Base-by-base conservation (phyloP, 1,140 invertebrate genomes). In the Scaptomyza montana region DNA sequence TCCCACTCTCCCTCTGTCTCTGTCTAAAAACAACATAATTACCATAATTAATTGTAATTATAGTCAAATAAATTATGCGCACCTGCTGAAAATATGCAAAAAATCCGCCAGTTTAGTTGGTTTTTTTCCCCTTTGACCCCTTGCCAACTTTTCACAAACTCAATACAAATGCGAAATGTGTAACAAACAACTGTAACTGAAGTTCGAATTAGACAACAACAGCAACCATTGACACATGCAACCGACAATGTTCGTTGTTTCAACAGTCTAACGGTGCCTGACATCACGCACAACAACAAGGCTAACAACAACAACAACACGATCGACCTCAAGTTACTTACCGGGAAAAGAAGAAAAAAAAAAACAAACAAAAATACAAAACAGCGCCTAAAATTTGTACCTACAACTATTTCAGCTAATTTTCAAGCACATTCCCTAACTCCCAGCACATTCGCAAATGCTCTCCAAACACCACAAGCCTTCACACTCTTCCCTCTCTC, bases 331-430 rank as follows among this genome's bases (percentile, higher is more conserved):
- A 56, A 73, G 63, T 54, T 55, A 65, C 33, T 60, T 36, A 51
- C 39, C 69, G 8, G 33, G 7, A 19, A 47, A 57, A 45, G 19
- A 50, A 25, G 59, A 49, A 47, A 49, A 10, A 51, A 21, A 19
- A 16, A 25, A 21, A n/a, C n/a, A 47, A 47, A 49, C 9, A 51
- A 21, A 19, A 16, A 25, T 33, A n/a, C n/a, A 47, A 59, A 69
- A 77, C 71, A 76, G 64, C 78, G 68, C 77, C 82, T 82, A 53
- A 87, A 84, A 89, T 89, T 89, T 89, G 84, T 89, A 89, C 84
- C 84, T 89, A 89, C 84, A 89, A 89, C 84, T 89, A 89, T 89
- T 89, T 89, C 84, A 89, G 77, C 84, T 89, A 89, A 89, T 89
- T 89, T 78, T 55, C 68, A 70, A 60, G 63, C 84, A 75, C 84